Conservation (phyloP, 2,888 invertebrate genomes). For the Caenorhabditis zanzibari region DNA sequence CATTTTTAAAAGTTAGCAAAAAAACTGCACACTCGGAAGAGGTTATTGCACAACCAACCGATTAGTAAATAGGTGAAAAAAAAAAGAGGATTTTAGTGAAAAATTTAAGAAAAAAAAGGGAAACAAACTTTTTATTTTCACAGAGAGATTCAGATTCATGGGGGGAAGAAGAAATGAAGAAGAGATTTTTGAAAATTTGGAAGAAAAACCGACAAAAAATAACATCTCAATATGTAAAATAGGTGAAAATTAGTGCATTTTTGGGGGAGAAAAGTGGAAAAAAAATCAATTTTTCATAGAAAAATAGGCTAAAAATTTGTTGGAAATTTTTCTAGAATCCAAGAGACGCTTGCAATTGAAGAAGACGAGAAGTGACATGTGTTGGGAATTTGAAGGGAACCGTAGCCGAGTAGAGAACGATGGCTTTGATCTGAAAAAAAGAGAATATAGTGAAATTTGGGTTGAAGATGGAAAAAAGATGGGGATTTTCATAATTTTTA, state of each 20-base stretch:
- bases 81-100: background rate
- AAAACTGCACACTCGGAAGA: slow-evolving; percentile 10
- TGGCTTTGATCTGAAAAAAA: slow-evolving; percentile 76
- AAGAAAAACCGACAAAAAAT: too few relatives aligned
- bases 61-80: background rate
- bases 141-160: too few relatives aligned
- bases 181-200: too few relatives aligned
- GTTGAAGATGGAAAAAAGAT: too few relatives aligned
- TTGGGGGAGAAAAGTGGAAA: too few relatives aligned
- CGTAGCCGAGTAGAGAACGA: slow-evolving; percentile 80
- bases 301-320: background rate
- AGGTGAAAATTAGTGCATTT: too few relatives aligned
- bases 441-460: background rate
- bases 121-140: too few relatives aligned
- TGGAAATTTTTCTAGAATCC: slow-evolving; percentile 39
- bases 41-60: background rate
- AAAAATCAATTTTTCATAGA: background rate
- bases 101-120: background rate
- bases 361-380: slow-evolving; percentile 78
- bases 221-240: too few relatives aligned
- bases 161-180: too few relatives aligned
- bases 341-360: slow-evolving; percentile 79
- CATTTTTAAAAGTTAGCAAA: background rate
- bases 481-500: too few relatives aligned
- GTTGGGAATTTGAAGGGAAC: slow-evolving; percentile 81